phyloP scores from a whole-genome alignment of 1,140 invertebrate species.

The Aphis craccivora region DNA sequence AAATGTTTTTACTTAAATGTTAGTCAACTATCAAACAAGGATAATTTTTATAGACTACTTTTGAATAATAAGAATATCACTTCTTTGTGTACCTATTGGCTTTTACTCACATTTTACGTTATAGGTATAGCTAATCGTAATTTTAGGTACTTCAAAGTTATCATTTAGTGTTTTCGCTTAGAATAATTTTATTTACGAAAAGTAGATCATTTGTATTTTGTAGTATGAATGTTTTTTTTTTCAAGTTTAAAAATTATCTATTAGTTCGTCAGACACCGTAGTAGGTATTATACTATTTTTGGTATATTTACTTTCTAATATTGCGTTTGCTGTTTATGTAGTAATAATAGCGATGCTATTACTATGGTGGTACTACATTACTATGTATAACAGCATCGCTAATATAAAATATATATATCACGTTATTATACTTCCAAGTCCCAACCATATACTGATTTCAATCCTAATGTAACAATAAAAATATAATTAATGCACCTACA shows the following conservation, averaged over 20 bases:
- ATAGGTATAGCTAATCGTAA: not conserved
- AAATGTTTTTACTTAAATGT: not conserved
- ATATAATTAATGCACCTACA: not conserved
- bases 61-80: not conserved
- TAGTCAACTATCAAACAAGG: not conserved
- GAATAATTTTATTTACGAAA: not conserved
- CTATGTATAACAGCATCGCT: not conserved
- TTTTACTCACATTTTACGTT: not conserved
- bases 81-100: not conserved
- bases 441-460: not conserved
- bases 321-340: not conserved
- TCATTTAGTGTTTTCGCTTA: not conserved
- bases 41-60: too few species aligned
- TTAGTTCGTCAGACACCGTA: not conserved
- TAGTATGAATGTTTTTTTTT: not conserved
- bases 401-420: not conserved
- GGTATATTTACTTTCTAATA: not conserved
- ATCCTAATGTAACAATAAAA: slow-evolving; percentile 22
- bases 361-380: too few species aligned
- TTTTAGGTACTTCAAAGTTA: not conserved
- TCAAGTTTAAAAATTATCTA: not conserved
- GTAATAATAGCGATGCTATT: not conserved
- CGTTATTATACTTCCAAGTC: not conserved
- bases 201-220: not conserved
- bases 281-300: not conserved